These are phyloP conservation scores for Lepus townsendii DNA, from an alignment of 2,797 vertebrate species.

Conservation along the genomic window DNA sequence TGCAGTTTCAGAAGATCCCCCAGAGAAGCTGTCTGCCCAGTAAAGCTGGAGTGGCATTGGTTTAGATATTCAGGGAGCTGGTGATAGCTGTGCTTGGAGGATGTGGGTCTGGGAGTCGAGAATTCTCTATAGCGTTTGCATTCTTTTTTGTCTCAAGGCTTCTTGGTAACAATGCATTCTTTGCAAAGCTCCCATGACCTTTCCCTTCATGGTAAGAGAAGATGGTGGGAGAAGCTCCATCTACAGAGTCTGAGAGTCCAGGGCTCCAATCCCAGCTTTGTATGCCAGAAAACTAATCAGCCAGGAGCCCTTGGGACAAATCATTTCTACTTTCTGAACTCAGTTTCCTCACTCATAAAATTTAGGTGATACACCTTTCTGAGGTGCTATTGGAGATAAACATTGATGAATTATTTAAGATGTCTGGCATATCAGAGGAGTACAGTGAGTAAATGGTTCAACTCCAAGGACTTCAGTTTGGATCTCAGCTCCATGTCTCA, in stretches of 20 bases:
- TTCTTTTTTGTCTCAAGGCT: slow-evolving; percentile 9
- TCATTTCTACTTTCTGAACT: slow-evolving; percentile 11
- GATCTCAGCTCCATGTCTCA: neutral
- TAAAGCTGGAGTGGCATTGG: neutral
- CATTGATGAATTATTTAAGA: neutral
- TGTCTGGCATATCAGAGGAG: neutral
- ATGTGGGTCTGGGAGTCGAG: neutral
- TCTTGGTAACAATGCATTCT: neutral
- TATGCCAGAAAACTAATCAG: neutral
- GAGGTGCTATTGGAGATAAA: neutral
- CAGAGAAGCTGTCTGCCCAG: neutral
- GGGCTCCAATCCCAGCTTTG: neutral
- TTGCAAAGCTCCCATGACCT: neutral
- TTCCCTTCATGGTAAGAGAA: neutral
- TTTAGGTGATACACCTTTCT: neutral
- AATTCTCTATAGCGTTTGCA: neutral
- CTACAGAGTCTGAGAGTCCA: neutral
- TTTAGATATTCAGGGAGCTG: neutral
- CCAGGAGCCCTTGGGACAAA: neutral
- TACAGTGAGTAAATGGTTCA: neutral
- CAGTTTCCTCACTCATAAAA: neutral
- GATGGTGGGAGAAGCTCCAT: neutral
- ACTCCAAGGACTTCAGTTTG: neutral
- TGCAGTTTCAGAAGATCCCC: neutral
- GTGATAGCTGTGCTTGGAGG: neutral